phyloP scores from a whole-genome alignment of 2,113 vertebrate genomes.

The Tragelaphus scriptus region DNA sequence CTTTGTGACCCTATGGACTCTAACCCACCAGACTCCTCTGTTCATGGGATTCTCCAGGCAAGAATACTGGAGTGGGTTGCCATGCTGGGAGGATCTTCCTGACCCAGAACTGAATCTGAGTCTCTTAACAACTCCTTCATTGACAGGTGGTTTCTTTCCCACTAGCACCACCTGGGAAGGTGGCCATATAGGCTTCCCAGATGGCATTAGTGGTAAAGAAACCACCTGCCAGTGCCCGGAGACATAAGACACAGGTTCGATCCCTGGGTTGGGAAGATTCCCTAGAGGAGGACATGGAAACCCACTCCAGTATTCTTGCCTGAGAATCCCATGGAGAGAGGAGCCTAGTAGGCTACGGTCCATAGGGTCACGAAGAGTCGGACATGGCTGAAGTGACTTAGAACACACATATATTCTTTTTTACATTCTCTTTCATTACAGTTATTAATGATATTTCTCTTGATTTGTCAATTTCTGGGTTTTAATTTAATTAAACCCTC shows the following conservation, averaged over 20 bases:
- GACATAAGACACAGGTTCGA: not conserved
- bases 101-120: not conserved
- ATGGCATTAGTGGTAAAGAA: not conserved
- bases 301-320: not conserved
- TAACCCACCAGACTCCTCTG: not conserved
- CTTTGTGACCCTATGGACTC: not conserved
- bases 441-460: not conserved
- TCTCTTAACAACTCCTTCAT: not conserved
- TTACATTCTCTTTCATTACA: not conserved
- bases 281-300: not conserved
- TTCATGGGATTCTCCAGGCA: not conserved
- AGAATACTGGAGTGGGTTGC: not conserved
- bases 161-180: not conserved
- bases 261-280: not conserved
- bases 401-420: not conserved
- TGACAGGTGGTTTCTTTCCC: not conserved
- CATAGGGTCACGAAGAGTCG: not conserved
- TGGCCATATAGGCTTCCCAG: not conserved
- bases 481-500: slow-evolving; percentile 26
- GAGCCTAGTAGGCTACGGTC: not conserved
- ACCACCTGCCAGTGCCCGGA: not conserved
- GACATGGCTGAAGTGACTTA: not conserved
- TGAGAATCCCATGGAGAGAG: not conserved
- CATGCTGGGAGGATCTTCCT: not conserved
- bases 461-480: not conserved